Conservation (phyloP, 2,113 vertebrate genomes). For the Corythornis madagascariensis region DNA sequence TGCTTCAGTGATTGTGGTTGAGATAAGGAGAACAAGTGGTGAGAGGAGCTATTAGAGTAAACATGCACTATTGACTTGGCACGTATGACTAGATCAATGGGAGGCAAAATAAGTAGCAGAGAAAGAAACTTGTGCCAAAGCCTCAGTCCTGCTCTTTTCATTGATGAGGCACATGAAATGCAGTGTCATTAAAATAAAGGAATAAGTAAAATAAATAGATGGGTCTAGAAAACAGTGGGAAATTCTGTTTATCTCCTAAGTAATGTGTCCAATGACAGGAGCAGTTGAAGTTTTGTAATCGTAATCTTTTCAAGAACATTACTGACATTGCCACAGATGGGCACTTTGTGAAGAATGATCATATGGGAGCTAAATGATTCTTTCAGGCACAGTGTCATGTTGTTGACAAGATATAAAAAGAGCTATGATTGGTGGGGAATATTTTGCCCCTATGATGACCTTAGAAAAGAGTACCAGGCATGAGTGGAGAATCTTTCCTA, state of each 20-base stretch:
- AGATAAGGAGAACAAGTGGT: conserved; percentile 15
- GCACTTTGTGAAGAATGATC: not conserved
- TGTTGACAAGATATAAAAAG: not conserved
- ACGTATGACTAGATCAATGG: not conserved
- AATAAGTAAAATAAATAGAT: not conserved
- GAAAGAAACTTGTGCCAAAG: conserved; percentile 27
- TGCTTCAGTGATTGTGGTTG: conserved; percentile 37
- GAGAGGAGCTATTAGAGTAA: conserved; percentile 34
- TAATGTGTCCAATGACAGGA: not conserved
- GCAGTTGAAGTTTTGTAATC: not conserved
- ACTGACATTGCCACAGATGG: not conserved
- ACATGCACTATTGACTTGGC: conserved; percentile 26
- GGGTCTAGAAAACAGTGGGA: not conserved
- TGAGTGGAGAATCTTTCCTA: not conserved
- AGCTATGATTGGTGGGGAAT: not conserved
- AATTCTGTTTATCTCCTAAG: not conserved
- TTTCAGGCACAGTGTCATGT: not conserved
- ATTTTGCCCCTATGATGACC: not conserved
- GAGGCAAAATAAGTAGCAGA: not conserved
- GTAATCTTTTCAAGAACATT: not conserved
- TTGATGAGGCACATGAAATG: not conserved
- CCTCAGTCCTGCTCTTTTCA: not conserved
- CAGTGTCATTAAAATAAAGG: not conserved
- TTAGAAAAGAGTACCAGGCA: not conserved
- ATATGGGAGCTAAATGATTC: not conserved